Conservation (phyloP, 2,888 invertebrate species). For the Hipparchia semele region DNA sequence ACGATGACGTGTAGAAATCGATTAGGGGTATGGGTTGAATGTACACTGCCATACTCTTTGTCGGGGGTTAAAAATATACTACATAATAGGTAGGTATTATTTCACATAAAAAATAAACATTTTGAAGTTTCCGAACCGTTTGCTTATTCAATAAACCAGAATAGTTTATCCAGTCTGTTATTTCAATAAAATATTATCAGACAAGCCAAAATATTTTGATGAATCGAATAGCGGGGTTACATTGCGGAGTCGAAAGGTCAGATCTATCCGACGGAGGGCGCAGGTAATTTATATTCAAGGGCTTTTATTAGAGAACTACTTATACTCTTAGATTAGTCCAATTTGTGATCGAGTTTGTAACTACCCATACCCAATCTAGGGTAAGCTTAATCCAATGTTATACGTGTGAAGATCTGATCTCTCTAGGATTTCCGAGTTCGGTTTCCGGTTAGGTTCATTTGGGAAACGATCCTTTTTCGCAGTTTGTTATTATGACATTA, state of each 20-base stretch:
- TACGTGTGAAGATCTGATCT: constrained; percentile 2
- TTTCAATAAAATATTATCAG: neutral
- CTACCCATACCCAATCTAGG: neutral
- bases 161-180: neutral
- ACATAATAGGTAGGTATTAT: neutral
- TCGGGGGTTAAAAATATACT: too few relatives aligned
- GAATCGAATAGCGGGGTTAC: neutral
- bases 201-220: constrained; percentile 4
- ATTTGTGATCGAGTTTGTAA: constrained; percentile 13
- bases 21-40: too few relatives aligned
- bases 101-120: neutral
- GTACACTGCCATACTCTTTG: too few relatives aligned
- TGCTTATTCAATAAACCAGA: neutral
- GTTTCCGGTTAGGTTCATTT: neutral
- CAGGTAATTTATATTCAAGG: constrained; percentile 13
- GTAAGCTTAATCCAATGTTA: neutral
- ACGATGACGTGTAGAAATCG: too few relatives aligned
- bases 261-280: neutral
- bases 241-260: neutral
- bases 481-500: too few relatives aligned
- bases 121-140: neutral
- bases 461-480: constrained; percentile 6
- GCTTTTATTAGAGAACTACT: neutral
- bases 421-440: neutral
- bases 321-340: constrained; percentile 4